Conservation (phyloP, 2,113 vertebrate genomes). For the Emydocephalus ijimae region DNA sequence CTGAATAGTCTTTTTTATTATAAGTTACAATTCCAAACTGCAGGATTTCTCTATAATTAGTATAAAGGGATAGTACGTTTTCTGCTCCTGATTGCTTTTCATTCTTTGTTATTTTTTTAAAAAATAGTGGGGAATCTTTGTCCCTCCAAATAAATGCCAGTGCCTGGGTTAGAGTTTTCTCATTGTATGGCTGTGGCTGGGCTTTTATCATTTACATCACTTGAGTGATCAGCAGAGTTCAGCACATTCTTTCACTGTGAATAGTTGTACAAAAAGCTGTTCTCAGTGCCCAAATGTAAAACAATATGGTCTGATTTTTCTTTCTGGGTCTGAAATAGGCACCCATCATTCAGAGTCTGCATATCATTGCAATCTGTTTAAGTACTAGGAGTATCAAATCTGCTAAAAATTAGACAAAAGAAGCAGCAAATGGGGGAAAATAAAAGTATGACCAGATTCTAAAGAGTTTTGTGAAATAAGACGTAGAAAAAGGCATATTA, state of each 20-base stretch:
- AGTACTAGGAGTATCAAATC: slow-evolving; percentile 6
- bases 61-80: slow-evolving; percentile 70
- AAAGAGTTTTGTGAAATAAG: not conserved
- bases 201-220: slow-evolving; percentile 74
- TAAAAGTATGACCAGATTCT: not conserved
- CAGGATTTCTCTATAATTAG: slow-evolving; percentile 65
- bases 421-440: not conserved
- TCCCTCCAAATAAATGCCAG: slow-evolving; percentile 69
- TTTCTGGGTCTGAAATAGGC: not conserved
- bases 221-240: slow-evolving; percentile 75
- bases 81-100: slow-evolving; percentile 60
- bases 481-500: not conserved
- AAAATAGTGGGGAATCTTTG: slow-evolving; percentile 69
- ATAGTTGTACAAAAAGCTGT: slow-evolving; percentile 43
- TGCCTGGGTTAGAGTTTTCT: slow-evolving; percentile 67
- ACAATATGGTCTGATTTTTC: slow-evolving; percentile 18
- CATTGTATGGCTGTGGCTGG: slow-evolving; percentile 67
- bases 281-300: slow-evolving; percentile 43
- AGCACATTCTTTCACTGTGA: slow-evolving; percentile 73
- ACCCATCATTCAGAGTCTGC: not conserved
- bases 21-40: slow-evolving; percentile 65
- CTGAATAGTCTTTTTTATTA: slow-evolving; percentile 33
- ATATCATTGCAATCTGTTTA: not conserved
- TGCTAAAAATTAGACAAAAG: not conserved
- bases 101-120: slow-evolving; percentile 64